These are phyloP conservation scores for Trachurus trachurus DNA, from an alignment of 2,797 vertebrate genomes.

Conservation along the genomic window DNA sequence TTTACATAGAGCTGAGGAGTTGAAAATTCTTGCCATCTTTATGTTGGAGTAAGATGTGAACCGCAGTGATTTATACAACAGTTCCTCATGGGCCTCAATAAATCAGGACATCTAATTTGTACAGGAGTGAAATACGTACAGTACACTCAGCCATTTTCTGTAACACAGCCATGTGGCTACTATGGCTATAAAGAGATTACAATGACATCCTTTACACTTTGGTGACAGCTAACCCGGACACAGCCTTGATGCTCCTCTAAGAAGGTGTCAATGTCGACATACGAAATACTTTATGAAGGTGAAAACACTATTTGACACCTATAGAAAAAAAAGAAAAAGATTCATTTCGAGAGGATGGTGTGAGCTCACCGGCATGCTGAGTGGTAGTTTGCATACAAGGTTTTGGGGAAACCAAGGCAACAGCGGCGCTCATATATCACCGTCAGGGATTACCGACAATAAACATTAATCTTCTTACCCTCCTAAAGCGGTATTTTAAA, in stretches of 20 bases:
- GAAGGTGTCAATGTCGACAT: slow-evolving; percentile 75
- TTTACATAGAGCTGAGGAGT: slow-evolving; percentile 57
- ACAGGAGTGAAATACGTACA: slow-evolving; percentile 71
- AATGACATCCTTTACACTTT: slow-evolving; percentile 74
- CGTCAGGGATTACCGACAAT: slow-evolving; percentile 89
- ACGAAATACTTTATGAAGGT: slow-evolving; percentile 81
- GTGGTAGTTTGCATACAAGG: slow-evolving; percentile 72
- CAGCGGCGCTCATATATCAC: slow-evolving; percentile 86
- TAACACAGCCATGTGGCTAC: slow-evolving; percentile 65
- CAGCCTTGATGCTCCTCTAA: slow-evolving; percentile 83
- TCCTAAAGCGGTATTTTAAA: slow-evolving; percentile 85
- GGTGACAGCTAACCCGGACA: slow-evolving; percentile 83
- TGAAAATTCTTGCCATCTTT: slow-evolving; percentile 55
- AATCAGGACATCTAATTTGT: slow-evolving; percentile 85
- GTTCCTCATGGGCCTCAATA: slow-evolving; percentile 65
- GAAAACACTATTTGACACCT: slow-evolving; percentile 78
- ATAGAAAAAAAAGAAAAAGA: slow-evolving; percentile 64
- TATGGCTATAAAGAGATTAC: slow-evolving; percentile 74
- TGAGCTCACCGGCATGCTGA: slow-evolving; percentile 79
- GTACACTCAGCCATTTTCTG: slow-evolving; percentile 69
- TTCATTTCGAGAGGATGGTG: slow-evolving; percentile 73
- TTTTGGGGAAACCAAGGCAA: slow-evolving; percentile 57
- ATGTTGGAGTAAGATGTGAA: slow-evolving; percentile 66
- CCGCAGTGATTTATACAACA: slow-evolving; percentile 70
- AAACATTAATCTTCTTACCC: slow-evolving; percentile 91